These are phyloP conservation scores for Rallus crepitans DNA, from an alignment of 2,797 vertebrate genomes.

Conservation along the genomic window DNA sequence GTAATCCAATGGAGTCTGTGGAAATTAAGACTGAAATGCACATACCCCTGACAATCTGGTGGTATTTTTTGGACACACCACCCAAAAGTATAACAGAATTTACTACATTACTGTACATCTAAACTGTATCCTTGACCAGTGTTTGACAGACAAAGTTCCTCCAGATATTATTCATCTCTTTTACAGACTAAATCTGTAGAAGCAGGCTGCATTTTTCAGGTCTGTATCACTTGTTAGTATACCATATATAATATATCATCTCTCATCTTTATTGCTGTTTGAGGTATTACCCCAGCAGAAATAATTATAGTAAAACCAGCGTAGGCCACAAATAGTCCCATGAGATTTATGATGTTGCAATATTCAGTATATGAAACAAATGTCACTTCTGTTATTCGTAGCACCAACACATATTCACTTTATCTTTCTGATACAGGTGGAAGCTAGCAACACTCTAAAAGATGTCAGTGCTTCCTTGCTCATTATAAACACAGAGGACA, in stretches of 20 bases:
- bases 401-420: not conserved
- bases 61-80: not conserved
- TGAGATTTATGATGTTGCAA: not conserved
- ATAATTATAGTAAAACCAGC: not conserved
- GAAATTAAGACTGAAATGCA: not conserved
- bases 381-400: not conserved
- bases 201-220: not conserved
- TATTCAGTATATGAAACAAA: not conserved
- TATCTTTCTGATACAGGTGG: slow-evolving; percentile 72
- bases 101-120: not conserved
- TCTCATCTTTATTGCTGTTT: not conserved
- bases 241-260: not conserved
- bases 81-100: not conserved
- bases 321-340: not conserved
- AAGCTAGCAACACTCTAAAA: slow-evolving; percentile 83
- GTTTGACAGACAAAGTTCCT: not conserved
- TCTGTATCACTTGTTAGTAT: not conserved
- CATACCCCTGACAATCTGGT: not conserved
- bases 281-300: not conserved
- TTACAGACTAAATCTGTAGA: not conserved
- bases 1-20: not conserved
- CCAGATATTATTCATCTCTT: not conserved
- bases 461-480: slow-evolving; percentile 86
- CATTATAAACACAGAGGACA: slow-evolving; percentile 65
- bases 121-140: not conserved